Evolutionary conservation across 2,113 vertebrate genomes (phyloP), one percentile per base, ranked within the genome.

Genomic region (Psophia crepitans): DNA sequence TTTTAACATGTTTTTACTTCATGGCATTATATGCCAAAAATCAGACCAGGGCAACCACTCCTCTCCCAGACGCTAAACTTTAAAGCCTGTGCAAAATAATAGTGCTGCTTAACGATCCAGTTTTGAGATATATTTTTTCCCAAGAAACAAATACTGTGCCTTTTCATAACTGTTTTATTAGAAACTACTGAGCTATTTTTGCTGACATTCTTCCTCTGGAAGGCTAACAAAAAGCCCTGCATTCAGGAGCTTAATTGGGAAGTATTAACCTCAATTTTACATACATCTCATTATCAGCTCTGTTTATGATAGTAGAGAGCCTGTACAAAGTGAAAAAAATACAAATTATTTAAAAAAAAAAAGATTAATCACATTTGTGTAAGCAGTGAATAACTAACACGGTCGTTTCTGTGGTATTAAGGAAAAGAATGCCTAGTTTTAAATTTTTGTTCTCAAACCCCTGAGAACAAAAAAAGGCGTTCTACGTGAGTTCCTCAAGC

Each of bases 401-500:
- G 0, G 8, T 9, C 86, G 23, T 43, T 81, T n/a, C 35, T 60
- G 76, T 20, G n/a, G 11, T 33, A 19, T 27, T 27, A 4, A 1
- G 49, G 58, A 61, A 15, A 85, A 77, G 39, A 93, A 84, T 24
- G 32, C n/a, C 23, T 7, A 4, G 22, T 27, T 66, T 46, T 11
- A 44, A 44, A 65, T 65, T 35, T 65, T 64, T 3, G 0, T 37
- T 78, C 65, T 46, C 44, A 13, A 69, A 41, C 30, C 14, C 16
- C 21, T 41, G 69, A 74, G 77, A 41, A 61, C 44, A 80, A 61
- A 64, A 64, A 63, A 32, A 51, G 19, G 21, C 5, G 3, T 84
- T 94, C 65, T 75, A 43, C 44, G 12, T 19, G 14, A 32, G 63
- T 60, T 95, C 86, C 61, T 49, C 84, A 61, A 56, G 77, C 80